Evolutionary conservation across 2,113 vertebrate species (phyloP).

Genomic region (Rhynchomys soricoides): DNA sequence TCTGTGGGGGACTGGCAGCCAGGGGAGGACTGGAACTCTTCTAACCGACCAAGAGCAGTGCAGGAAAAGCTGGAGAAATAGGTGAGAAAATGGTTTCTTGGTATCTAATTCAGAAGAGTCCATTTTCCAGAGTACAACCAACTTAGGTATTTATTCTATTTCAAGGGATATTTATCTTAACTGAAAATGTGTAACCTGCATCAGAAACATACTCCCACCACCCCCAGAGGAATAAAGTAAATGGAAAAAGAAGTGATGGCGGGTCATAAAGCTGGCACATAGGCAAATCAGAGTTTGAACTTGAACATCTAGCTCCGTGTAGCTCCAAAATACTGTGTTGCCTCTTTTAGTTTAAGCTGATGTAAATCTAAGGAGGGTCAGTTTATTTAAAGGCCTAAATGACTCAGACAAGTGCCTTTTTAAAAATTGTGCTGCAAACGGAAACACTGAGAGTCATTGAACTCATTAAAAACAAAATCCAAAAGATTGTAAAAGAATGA

Average conservation of each 20-base stretch:
- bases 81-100: slow-evolving; percentile 27
- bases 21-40: not conserved
- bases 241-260: not conserved
- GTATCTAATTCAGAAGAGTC: slow-evolving; percentile 50
- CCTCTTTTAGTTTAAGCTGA: not conserved
- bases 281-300: not conserved
- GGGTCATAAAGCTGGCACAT: not conserved
- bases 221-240: not conserved
- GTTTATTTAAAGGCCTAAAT: slow-evolving; percentile 42
- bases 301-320: not conserved
- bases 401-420: slow-evolving; percentile 37
- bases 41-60: slow-evolving; percentile 5
- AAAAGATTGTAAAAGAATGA: slow-evolving; percentile 1
- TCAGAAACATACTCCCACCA: not conserved
- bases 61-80: slow-evolving; percentile 30
- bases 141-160: slow-evolving; percentile 29
- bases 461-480: not conserved
- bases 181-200: not conserved
- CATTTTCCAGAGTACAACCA: slow-evolving; percentile 35
- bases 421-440: slow-evolving; percentile 31
- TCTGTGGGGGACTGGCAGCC: not conserved
- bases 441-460: slow-evolving; percentile 10
- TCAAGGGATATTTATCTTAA: slow-evolving; percentile 46
- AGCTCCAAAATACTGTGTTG: not conserved
- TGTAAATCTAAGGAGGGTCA: not conserved